A percentile compares a stretch with the other conserved stretches of the same genome.
Evolutionary conservation across 2,797 vertebrate species (phyloP).

Genomic region (Jordanella pulchra): DNA sequence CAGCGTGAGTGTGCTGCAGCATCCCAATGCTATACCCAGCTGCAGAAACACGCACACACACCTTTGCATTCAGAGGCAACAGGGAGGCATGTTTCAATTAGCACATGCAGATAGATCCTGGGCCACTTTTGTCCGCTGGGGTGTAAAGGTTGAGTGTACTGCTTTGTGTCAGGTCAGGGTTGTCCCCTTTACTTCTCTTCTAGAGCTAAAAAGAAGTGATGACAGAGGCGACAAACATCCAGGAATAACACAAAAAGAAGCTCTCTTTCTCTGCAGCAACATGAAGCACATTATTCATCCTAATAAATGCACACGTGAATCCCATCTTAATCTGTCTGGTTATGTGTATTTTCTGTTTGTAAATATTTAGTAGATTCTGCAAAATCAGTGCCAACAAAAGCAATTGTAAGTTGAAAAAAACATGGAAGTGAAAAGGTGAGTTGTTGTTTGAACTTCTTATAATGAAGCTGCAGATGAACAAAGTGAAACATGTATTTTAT

Average conservation of each 20-base stretch:
- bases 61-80: conserved; percentile 16
- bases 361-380: not conserved
- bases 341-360: not conserved
- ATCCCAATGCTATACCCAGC: conserved; percentile 66
- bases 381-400: not conserved
- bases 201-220: conserved; percentile 28
- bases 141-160: conserved; percentile 59
- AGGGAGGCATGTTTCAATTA: conserved; percentile 67
- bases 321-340: not conserved
- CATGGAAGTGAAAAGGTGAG: not conserved
- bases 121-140: conserved; percentile 19
- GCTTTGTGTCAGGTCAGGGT: conserved; percentile 39
- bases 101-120: conserved; percentile 46
- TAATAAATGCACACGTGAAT: conserved; percentile 3
- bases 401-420: not conserved
- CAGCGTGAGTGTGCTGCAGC: conserved; percentile 51
- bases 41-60: conserved; percentile 32
- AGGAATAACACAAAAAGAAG: conserved; percentile 6
- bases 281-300: not conserved
- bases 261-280: conserved; percentile 1
- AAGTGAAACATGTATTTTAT: not conserved
- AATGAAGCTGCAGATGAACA: not conserved
- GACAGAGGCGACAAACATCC: conserved; percentile 40
- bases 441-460: not conserved
- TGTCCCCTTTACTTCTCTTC: conserved; percentile 24